phyloP scores from a whole-genome alignment of 2,888 invertebrate species.

The Timema cristinae region DNA sequence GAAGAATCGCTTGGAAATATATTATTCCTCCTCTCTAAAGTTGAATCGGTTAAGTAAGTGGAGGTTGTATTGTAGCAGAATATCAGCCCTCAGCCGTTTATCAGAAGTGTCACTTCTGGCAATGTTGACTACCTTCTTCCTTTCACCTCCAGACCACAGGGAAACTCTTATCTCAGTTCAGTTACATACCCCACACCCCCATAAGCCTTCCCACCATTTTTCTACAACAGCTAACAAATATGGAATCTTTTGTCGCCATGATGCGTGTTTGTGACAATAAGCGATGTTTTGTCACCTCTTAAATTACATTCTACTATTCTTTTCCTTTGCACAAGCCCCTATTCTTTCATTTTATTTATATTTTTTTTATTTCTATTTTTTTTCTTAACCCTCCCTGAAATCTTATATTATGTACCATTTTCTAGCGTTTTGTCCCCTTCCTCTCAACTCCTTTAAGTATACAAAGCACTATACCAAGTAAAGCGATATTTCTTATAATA shows the following conservation, averaged over 20 bases:
- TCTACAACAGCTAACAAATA: background rate
- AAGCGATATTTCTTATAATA: constrained; percentile 3
- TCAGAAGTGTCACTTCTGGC: no score
- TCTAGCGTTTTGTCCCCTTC: constrained; percentile 5
- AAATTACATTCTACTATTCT: constrained; percentile 15
- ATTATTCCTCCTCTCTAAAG: no score
- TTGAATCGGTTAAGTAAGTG: no score
- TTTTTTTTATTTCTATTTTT: background rate
- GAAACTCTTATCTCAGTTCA: no score
- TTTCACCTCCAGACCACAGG: no score
- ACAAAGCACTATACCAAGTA: constrained; percentile 10
- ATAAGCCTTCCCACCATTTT: no score
- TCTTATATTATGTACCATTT: constrained; percentile 14
- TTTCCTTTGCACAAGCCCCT: background rate
- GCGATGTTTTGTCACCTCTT: constrained; percentile 16
- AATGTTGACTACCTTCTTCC: no score
- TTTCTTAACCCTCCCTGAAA: constrained; percentile 3
- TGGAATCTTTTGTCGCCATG: constrained; percentile 15
- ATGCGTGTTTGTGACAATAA: constrained; percentile 13
- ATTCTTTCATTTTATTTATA: no score
- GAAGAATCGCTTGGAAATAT: no score
- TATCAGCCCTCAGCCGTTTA: no score
- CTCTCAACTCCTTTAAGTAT: background rate
- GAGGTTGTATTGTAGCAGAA: no score
- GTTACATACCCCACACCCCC: no score